Evolutionary conservation across 1,140 invertebrate species (phyloP).

Genomic region (Drosophila asahinai): DNA sequence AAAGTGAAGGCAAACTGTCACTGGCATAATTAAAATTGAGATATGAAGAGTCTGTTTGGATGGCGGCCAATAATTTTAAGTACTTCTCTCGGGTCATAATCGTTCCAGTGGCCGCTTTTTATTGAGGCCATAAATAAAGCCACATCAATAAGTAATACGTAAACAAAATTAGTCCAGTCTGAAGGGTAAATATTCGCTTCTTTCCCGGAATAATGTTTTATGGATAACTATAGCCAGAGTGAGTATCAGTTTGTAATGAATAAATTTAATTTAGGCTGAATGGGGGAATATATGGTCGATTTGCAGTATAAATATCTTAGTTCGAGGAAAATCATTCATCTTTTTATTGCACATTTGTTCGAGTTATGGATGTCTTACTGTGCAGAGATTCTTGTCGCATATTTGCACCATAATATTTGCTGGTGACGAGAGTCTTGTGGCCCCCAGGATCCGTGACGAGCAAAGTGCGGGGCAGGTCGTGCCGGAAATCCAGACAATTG

Average conservation of each 20-base stretch:
- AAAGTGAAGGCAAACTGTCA: slow-evolving; percentile 62
- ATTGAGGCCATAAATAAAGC: slow-evolving; percentile 64
- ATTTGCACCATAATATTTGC: slow-evolving; percentile 58
- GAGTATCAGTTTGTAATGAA: background rate
- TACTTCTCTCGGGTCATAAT: slow-evolving; percentile 55
- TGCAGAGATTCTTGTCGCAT: slow-evolving; percentile 38
- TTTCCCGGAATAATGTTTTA: slow-evolving; percentile 28
- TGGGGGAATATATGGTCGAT: background rate
- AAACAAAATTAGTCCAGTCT: slow-evolving; percentile 30
- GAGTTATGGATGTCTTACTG: background rate
- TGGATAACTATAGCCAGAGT: background rate
- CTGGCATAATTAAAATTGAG: slow-evolving; percentile 49
- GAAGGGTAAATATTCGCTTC: slow-evolving; percentile 38
- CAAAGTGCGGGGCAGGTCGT: slow-evolving; percentile 32
- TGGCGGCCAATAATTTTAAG: slow-evolving; percentile 55
- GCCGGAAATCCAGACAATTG: slow-evolving; percentile 70
- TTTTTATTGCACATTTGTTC: background rate
- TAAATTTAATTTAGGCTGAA: background rate
- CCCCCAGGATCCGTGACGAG: slow-evolving; percentile 14
- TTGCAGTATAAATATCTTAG: background rate
- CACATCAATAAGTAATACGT: slow-evolving; percentile 36
- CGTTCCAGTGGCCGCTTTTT: slow-evolving; percentile 60
- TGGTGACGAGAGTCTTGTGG: slow-evolving; percentile 45
- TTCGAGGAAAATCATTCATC: background rate
- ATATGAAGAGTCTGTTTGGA: slow-evolving; percentile 63